Base-by-base conservation (phyloP, 2,113 vertebrate genomes). In the Glareola pratincola region DNA sequence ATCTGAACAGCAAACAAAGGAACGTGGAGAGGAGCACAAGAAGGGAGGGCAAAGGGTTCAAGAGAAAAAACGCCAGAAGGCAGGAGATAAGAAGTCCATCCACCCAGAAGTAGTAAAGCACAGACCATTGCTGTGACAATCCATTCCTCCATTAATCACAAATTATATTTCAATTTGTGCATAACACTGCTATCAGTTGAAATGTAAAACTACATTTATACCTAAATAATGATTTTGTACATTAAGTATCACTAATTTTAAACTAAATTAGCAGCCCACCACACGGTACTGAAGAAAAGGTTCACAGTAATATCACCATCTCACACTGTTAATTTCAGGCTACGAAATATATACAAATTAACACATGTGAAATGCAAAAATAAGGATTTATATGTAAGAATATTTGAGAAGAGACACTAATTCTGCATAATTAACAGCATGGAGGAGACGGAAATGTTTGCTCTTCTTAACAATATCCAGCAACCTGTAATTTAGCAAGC, bases 351-450 rank as follows among this genome's bases (percentile, higher is more conserved):
- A 54, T 27, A 67, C 73, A 96, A 95, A 93, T 73, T 59, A 95
- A 88, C 41, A 60, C 64, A 83, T 37, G 6, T 88, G 88, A 96
- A 91, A 94, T 83, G 88, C 43, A 97, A 93, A 85, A 96, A 69
- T 72, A 94, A 90, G 84, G 89, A 78, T 82, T 78, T 86, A 59
- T 64, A 90, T 3, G 8, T 72, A 92, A 84, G 53, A 56, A 86
- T 95, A 34, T 76, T 78, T 79, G 43, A 76, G 90, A 94, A 92
- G 43, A 95, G 83, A 71, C 24, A 96, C 10, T 47, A 74, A 71
- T 96, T 92, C 57, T 85, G 24, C 68, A 94, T 88, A 64, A 75
- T 93, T 57, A 96, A 88, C 74, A 96, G 75, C 48, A 95, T 14
- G 34, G 29, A 85, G 83, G 89, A 95, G 71, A 97, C 6, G 17